Evolutionary conservation across 2,113 vertebrate species (phyloP), one percentile per base, ranked within the genome.

Genomic region (Polypterus senegalus): DNA sequence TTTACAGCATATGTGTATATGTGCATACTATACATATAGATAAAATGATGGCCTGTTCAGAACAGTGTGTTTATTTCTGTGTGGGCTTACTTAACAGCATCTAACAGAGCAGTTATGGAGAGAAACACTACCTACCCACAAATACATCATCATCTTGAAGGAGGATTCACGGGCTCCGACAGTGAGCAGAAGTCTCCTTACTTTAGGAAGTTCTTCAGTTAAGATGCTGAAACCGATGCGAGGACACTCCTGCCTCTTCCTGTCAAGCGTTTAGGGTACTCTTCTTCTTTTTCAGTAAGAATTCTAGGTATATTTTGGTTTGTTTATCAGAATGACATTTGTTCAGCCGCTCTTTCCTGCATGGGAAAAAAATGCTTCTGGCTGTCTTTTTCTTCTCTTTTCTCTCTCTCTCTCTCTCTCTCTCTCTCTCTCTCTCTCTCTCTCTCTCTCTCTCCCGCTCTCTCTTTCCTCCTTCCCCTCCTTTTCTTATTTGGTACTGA

Each of bases 141-240:
- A 83, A 89, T 92, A 92, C 91, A 94, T 92, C 89, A 91, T 92
- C 90, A 91, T 92, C 82, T 85, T 87, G 87, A 83, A 81, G 77
- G 78, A 76, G 79, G 78, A 73, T 81, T 74, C 78, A 89, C 77
- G 81, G 76, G 81, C 67, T 83, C 80, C 81, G 78, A 77, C 82
- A 85, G 83, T 80, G 79, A 79, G 77, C 77, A 73, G 72, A 75
- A 82, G 81, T 80, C 80, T 86, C 85, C 85, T 85, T 79, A 87
- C 82, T 89, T 86, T 80, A 79, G 74, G 85, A 89, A 89, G 86
- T 87, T 77, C 81, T 77, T 81, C 79, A 83, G 80, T 82, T 86
- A 81, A 75, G 72, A 80, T 83, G 81, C 79, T 82, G 79, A 81
- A 81, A 82, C 72, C 81, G 77, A 73, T 81, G 76, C 75, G 71